Conservation (phyloP, 2,888 invertebrate species). For the Agriopis leucophaearia region DNA sequence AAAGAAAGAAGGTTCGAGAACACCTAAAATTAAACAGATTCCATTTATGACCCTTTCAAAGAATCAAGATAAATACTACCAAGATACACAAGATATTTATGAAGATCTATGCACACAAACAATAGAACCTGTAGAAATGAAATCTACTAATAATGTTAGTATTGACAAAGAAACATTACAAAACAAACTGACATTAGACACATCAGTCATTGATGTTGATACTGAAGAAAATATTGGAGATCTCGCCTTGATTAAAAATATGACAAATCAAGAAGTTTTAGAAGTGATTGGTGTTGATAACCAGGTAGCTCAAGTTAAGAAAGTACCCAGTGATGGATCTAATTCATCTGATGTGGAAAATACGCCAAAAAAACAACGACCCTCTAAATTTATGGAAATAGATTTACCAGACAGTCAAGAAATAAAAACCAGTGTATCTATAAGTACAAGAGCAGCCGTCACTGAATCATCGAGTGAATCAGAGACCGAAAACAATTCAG, state of each 20-base stretch:
- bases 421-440: slow-evolving; percentile 66
- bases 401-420: slow-evolving; percentile 77
- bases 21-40: slow-evolving; percentile 42
- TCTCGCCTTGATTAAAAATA: slow-evolving; percentile 47
- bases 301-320: slow-evolving; percentile 49
- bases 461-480: slow-evolving; percentile 72
- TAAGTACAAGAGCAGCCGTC: slow-evolving; percentile 45
- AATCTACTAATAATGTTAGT: background rate
- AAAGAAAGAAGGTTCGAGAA: slow-evolving; percentile 58
- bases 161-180: slow-evolving; percentile 43
- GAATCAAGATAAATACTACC: slow-evolving; percentile 64
- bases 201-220: slow-evolving; percentile 44
- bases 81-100: slow-evolving; percentile 72
- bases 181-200: slow-evolving; percentile 30
- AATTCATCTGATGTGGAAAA: slow-evolving; percentile 63
- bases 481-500: slow-evolving; percentile 64
- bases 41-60: slow-evolving; percentile 20
- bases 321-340: slow-evolving; percentile 56
- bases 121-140: slow-evolving; percentile 36
- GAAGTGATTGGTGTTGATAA: slow-evolving; percentile 56
- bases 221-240: slow-evolving; percentile 51
- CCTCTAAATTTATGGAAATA: slow-evolving; percentile 61
- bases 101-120: slow-evolving; percentile 72
- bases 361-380: slow-evolving; percentile 68
- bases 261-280: slow-evolving; percentile 56